These are phyloP conservation scores for Ascidia mentula DNA, from an alignment of 23 tunicate species.

Conservation along the genomic window DNA sequence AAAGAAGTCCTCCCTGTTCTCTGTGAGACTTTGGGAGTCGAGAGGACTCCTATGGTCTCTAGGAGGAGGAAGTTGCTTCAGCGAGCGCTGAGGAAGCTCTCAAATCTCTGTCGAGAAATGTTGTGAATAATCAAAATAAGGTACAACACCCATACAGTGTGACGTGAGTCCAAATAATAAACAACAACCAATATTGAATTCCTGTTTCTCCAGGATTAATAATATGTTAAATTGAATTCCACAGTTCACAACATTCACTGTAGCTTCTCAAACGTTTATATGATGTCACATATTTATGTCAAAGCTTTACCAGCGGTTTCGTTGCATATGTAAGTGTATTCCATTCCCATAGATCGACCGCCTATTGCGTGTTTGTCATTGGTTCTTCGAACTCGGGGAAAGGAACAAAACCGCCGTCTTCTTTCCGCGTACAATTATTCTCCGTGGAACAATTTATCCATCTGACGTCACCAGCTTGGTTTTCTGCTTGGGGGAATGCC, in stretches of 20 bases:
- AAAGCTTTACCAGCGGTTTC: too few species aligned
- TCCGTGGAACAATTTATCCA: background rate
- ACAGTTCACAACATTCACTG: too few species aligned
- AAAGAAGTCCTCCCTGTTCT: background rate
- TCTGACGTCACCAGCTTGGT: background rate
- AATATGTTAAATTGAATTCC: too few species aligned
- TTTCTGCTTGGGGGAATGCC: background rate
- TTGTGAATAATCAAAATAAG: background rate
- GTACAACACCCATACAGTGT: too few species aligned
- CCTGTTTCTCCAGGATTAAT: too few species aligned
- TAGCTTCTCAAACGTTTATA: too few species aligned
- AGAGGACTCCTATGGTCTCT: background rate
- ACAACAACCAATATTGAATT: too few species aligned
- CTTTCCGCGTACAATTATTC: background rate
- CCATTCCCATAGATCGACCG: too few species aligned
- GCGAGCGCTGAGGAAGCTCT: background rate
- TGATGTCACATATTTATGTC: too few species aligned
- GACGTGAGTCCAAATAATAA: too few species aligned
- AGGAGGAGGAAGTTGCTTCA: background rate
- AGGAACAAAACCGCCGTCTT: background rate
- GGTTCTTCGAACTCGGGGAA: background rate
- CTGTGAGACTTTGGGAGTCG: background rate
- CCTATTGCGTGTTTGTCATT: background rate
- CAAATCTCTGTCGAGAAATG: background rate
- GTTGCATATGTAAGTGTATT: too few species aligned